A percentile compares a stretch with the other conserved stretches of the same genome.
These are phyloP conservation scores for Ormyrus labotus DNA, from an alignment of 2,888 invertebrate genomes.

Conservation along the genomic window DNA sequence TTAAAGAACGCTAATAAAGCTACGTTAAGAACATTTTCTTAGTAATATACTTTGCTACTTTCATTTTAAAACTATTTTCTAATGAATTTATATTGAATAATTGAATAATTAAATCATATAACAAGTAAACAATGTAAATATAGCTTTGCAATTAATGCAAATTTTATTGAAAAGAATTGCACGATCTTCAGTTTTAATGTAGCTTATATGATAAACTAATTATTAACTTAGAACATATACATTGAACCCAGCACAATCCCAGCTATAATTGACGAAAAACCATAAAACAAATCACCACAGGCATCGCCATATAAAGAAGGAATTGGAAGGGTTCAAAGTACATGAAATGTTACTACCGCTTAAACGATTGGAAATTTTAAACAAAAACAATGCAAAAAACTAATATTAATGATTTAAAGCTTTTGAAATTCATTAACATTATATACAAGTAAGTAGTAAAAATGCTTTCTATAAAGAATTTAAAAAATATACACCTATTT, in stretches of 20 bases:
- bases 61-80: conserved; percentile 5
- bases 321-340: conserved; percentile 64
- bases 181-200: no score
- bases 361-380: conserved; percentile 29
- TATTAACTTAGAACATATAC: conserved; percentile 54
- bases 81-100: background rate
- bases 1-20: conserved; percentile 56
- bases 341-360: conserved; percentile 52
- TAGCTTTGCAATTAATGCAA: conserved; percentile 49
- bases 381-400: conserved; percentile 5
- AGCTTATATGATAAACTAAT: background rate
- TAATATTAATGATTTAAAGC: background rate
- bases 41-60: no score
- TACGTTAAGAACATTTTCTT: conserved; percentile 37
- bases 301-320: conserved; percentile 14
- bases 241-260: conserved; percentile 61
- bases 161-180: conserved; percentile 55
- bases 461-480: conserved; percentile 1
- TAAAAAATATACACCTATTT: conserved; percentile 1
- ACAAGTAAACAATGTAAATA: conserved; percentile 1
- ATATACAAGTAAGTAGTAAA: conserved; percentile 6
- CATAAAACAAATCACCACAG: conserved; percentile 5
- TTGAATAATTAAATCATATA: background rate
- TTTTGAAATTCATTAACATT: conserved; percentile 21
- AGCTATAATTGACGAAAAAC: conserved; percentile 44